phyloP scores from a whole-genome alignment of 2,888 invertebrate genomes.

The Nineta flava region DNA sequence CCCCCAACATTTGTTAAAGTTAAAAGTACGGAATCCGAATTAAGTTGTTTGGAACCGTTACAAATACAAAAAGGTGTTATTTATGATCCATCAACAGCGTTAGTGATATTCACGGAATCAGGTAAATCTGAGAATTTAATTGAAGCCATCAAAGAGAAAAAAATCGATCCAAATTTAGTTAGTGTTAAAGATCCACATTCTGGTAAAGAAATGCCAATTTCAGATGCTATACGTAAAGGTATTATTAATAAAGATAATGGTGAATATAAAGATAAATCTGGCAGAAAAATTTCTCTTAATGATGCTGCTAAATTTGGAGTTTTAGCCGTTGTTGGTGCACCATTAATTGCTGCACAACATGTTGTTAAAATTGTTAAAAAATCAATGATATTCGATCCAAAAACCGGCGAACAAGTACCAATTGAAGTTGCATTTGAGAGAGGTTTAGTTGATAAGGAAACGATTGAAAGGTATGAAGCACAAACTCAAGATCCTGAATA shows the following conservation, averaged over 20 bases:
- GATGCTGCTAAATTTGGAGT: slow-evolving; percentile 66
- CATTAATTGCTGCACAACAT: slow-evolving; percentile 53
- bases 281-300: slow-evolving; percentile 47
- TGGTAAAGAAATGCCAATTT: slow-evolving; percentile 46
- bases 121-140: slow-evolving; percentile 56
- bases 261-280: slow-evolving; percentile 47
- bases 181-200: slow-evolving; percentile 53
- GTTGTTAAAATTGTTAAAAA: slow-evolving; percentile 44
- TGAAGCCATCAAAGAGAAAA: slow-evolving; percentile 59
- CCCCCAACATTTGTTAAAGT: slow-evolving; percentile 33
- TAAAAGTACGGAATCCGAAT: slow-evolving; percentile 28
- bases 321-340: slow-evolving; percentile 58
- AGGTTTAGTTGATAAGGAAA: slow-evolving; percentile 48
- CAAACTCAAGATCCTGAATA: slow-evolving; percentile 23
- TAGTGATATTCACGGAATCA: slow-evolving; percentile 55
- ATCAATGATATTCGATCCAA: slow-evolving; percentile 59
- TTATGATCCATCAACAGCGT: slow-evolving; percentile 60
- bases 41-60: slow-evolving; percentile 43
- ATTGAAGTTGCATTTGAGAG: slow-evolving; percentile 66
- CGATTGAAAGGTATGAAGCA: slow-evolving; percentile 35
- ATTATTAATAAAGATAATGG: slow-evolving; percentile 57
- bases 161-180: slow-evolving; percentile 49
- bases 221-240: slow-evolving; percentile 61
- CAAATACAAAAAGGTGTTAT: slow-evolving; percentile 57
- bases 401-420: slow-evolving; percentile 62